Conservation (phyloP, 1,140 invertebrate species). For the Diabrotica undecimpunctata region DNA sequence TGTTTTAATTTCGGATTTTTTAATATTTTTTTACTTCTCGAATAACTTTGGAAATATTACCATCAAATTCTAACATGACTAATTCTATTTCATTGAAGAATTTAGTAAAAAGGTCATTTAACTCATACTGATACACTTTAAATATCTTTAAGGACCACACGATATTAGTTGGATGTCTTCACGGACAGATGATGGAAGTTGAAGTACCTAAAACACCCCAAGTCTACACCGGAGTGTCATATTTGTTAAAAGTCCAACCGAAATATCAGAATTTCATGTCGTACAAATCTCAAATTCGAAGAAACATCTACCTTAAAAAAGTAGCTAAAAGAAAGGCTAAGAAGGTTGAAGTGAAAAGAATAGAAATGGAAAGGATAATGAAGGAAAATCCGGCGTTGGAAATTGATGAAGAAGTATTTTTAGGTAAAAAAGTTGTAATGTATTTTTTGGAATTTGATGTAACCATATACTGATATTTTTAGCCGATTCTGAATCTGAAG, state of each 20-base stretch:
- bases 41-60: too few species aligned
- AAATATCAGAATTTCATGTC: conserved; percentile 54
- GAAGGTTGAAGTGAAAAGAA: conserved; percentile 53
- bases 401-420: conserved; percentile 56
- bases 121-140: too few species aligned
- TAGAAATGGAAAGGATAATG: conserved; percentile 54
- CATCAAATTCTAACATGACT: too few species aligned
- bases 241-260: conserved; percentile 48
- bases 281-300: conserved; percentile 56
- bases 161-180: conserved; percentile 53
- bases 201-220: conserved; percentile 49
- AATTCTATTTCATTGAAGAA: too few species aligned
- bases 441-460: not conserved
- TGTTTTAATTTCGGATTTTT: too few species aligned
- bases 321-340: conserved; percentile 51
- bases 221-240: conserved; percentile 48
- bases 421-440: conserved; percentile 42
- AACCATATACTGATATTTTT: conserved; percentile 20
- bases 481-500: conserved; percentile 54
- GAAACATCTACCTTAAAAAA: conserved; percentile 47
- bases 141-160: conserved; percentile 38
- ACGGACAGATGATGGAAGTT: conserved; percentile 55
- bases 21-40: too few species aligned
- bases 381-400: conserved; percentile 55
- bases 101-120: too few species aligned